Evolutionary conservation across 2,888 invertebrate species (phyloP).

Genomic region (Thymelicus lineola): DNA sequence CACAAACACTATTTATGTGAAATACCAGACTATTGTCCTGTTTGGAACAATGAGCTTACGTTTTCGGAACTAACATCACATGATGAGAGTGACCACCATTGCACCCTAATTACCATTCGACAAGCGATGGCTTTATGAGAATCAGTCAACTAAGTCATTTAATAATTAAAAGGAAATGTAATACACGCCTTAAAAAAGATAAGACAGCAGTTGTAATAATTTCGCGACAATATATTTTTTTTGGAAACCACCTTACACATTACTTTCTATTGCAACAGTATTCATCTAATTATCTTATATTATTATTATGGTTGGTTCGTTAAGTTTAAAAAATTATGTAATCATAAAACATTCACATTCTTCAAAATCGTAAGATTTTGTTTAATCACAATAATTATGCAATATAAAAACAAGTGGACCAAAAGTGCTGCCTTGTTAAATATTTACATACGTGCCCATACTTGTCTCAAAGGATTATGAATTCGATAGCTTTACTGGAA

Average conservation of each 20-base stretch:
- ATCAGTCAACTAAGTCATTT: neutral
- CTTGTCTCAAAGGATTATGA: constrained; percentile 31
- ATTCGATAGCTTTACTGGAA: constrained; percentile 42
- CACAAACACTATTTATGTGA: constrained; percentile 30
- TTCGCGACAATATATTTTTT: no score
- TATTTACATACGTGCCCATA: constrained; percentile 21
- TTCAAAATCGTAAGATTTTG: neutral
- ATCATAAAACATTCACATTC: no score
- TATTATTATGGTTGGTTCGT: no score
- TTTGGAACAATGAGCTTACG: constrained; percentile 26
- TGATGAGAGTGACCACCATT: constrained; percentile 10
- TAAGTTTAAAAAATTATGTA: no score
- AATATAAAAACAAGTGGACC: constrained; percentile 18
- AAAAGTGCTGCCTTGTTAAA: constrained; percentile 6
- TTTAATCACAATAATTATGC: neutral
- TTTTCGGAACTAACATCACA: constrained; percentile 26
- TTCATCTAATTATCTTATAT: no score
- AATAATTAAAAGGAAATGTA: no score
- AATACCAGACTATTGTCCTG: constrained; percentile 35
- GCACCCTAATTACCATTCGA: neutral
- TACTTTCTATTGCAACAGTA: no score
- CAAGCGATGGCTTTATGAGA: neutral
- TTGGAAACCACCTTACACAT: no score
- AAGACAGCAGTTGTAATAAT: no score
- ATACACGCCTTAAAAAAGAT: no score